These are phyloP conservation scores for Lottia gigantea DNA, from an alignment of 2,888 invertebrate genomes.

Conservation along the genomic window DNA sequence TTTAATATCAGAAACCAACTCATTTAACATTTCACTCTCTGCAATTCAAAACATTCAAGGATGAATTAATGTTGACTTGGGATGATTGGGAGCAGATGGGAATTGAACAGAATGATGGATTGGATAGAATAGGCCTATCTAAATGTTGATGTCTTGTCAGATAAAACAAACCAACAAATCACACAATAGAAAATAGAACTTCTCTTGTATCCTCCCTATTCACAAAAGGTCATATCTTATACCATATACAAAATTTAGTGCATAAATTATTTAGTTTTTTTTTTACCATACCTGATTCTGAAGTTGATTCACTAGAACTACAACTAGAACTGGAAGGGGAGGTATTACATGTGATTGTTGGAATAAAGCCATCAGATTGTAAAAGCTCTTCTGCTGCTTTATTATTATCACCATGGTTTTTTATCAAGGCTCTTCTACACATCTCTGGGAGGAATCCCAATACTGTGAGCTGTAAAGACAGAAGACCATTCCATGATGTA, in stretches of 20 bases:
- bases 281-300: neutral
- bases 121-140: too few relatives aligned
- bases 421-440: slow-evolving; percentile 43
- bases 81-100: too few relatives aligned
- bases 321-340: slow-evolving; percentile 8
- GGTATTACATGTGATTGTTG: slow-evolving; percentile 19
- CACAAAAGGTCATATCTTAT: too few relatives aligned
- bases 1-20: slow-evolving; percentile 69
- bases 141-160: too few relatives aligned
- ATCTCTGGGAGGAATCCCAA: slow-evolving; percentile 58
- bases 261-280: too few relatives aligned
- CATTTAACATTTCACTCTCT: slow-evolving; percentile 51
- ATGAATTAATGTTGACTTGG: too few relatives aligned
- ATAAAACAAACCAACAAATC: neutral
- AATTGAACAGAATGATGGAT: too few relatives aligned
- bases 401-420: slow-evolving; percentile 42
- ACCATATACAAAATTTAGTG: too few relatives aligned
- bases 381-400: slow-evolving; percentile 54
- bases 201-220: neutral
- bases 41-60: too few relatives aligned
- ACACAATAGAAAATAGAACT: too few relatives aligned
- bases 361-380: slow-evolving; percentile 42
- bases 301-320: slow-evolving; percentile 28
- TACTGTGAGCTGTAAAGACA: slow-evolving; percentile 38
- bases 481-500: too few relatives aligned